phyloP scores from a whole-genome alignment of 2,113 vertebrate genomes.

The Mirounga angustirostris region DNA sequence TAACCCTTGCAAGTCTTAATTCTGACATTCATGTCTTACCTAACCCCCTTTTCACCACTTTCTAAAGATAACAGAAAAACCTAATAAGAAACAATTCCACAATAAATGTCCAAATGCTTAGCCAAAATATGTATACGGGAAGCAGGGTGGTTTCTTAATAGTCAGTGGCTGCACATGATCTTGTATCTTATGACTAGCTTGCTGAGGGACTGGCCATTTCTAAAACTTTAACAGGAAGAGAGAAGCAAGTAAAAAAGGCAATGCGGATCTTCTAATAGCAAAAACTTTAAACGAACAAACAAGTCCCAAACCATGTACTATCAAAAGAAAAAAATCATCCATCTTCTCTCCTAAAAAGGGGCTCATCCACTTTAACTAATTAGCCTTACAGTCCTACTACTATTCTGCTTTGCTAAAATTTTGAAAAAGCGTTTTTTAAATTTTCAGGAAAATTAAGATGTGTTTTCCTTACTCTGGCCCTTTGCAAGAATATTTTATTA shows the following conservation, averaged over 20 bases:
- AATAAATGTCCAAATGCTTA: slow-evolving; percentile 14
- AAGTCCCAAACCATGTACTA: not conserved
- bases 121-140: not conserved
- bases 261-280: not conserved
- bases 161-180: not conserved
- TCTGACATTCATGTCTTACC: slow-evolving; percentile 4
- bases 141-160: slow-evolving; percentile 53
- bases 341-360: slow-evolving; percentile 43
- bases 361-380: not conserved
- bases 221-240: slow-evolving; percentile 60
- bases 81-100: slow-evolving; percentile 47
- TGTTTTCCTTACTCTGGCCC: slow-evolving; percentile 51
- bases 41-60: not conserved
- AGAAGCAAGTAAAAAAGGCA: not conserved
- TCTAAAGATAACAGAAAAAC: slow-evolving; percentile 7
- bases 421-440: slow-evolving; percentile 8
- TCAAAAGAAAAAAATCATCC: slow-evolving; percentile 18
- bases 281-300: not conserved
- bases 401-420: not conserved
- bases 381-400: not conserved
- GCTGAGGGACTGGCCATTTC: slow-evolving; percentile 36
- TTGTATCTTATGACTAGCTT: slow-evolving; percentile 73
- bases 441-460: not conserved
- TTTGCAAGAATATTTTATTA: slow-evolving; percentile 18
- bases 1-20: slow-evolving; percentile 7